phyloP scores from a whole-genome alignment of 1,140 invertebrate species.

The Ceratina australensis region DNA sequence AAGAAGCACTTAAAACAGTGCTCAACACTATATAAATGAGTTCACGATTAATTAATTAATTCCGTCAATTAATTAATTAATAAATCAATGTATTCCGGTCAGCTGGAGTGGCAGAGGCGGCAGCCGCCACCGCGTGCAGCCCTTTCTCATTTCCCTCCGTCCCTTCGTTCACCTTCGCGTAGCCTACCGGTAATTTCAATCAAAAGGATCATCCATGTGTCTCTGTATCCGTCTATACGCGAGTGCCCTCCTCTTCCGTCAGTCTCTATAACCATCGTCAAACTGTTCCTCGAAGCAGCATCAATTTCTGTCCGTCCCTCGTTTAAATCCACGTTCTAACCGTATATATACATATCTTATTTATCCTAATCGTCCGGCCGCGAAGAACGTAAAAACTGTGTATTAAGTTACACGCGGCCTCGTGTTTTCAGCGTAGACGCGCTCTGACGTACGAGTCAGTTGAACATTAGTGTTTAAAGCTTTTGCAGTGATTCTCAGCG shows the following conservation, averaged over 20 bases:
- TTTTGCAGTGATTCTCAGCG: slow-evolving; percentile 45
- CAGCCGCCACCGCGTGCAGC: slow-evolving; percentile 57
- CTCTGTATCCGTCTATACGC: not conserved
- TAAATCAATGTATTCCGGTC: slow-evolving; percentile 66
- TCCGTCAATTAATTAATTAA: slow-evolving; percentile 68
- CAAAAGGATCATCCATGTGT: slow-evolving; percentile 57
- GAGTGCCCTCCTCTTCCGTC: not conserved
- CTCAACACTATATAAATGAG: slow-evolving; percentile 73
- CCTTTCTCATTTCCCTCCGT: slow-evolving; percentile 17
- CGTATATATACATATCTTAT: slow-evolving; percentile 48
- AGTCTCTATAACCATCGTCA: slow-evolving; percentile 42
- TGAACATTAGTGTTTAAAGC: slow-evolving; percentile 59
- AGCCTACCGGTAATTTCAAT: slow-evolving; percentile 63
- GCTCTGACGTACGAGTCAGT: slow-evolving; percentile 56
- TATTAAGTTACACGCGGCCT: not conserved
- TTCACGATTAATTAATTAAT: slow-evolving; percentile 66
- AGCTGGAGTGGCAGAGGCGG: slow-evolving; percentile 66
- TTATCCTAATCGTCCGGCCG: not conserved
- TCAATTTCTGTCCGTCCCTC: slow-evolving; percentile 12
- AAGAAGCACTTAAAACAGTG: slow-evolving; percentile 78
- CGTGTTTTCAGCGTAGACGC: slow-evolving; percentile 54
- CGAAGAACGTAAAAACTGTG: not conserved
- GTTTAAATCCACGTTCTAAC: slow-evolving; percentile 27
- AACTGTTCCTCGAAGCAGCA: slow-evolving; percentile 46
- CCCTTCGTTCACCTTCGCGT: slow-evolving; percentile 29